These are phyloP conservation scores for Syrphus vitripennis DNA, from an alignment of 2,888 invertebrate genomes.

Conservation along the genomic window DNA sequence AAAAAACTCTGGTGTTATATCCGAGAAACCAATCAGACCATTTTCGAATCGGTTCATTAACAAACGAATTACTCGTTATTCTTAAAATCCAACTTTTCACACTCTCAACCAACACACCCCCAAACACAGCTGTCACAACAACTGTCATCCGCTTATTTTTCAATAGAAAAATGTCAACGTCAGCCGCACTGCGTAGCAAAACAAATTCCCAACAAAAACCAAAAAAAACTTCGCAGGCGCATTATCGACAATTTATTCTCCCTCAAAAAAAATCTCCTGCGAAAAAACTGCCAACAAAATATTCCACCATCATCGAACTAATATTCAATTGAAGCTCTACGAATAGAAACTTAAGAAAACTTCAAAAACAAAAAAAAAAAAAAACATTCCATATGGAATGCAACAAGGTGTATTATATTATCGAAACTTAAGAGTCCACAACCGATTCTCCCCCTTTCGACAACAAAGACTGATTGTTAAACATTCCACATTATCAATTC, in stretches of 20 bases:
- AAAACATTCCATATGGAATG: conserved; percentile 55
- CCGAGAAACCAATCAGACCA: no score
- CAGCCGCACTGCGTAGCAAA: conserved; percentile 61
- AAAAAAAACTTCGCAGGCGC: conserved; percentile 45
- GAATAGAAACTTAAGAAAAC: neutral
- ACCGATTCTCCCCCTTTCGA: neutral
- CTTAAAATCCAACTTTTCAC: neutral
- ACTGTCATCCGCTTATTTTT: neutral
- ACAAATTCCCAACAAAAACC: conserved; percentile 39
- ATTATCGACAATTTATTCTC: neutral
- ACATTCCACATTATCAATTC: conserved; percentile 15
- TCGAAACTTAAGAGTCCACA: neutral
- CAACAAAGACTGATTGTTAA: conserved; percentile 21
- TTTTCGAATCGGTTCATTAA: neutral
- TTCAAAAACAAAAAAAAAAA: neutral
- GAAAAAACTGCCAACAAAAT: conserved; percentile 46
- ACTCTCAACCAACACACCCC: conserved; percentile 25
- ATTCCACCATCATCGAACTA: neutral
- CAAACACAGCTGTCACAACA: conserved; percentile 16
- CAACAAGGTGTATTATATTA: neutral
- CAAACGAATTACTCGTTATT: neutral
- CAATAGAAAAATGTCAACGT: conserved; percentile 67
- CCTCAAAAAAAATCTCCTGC: neutral
- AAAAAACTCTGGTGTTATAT: no score
- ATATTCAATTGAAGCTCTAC: neutral